Conservation (phyloP, 2,797 vertebrate genomes). For the Halcyon smyrnensis region DNA sequence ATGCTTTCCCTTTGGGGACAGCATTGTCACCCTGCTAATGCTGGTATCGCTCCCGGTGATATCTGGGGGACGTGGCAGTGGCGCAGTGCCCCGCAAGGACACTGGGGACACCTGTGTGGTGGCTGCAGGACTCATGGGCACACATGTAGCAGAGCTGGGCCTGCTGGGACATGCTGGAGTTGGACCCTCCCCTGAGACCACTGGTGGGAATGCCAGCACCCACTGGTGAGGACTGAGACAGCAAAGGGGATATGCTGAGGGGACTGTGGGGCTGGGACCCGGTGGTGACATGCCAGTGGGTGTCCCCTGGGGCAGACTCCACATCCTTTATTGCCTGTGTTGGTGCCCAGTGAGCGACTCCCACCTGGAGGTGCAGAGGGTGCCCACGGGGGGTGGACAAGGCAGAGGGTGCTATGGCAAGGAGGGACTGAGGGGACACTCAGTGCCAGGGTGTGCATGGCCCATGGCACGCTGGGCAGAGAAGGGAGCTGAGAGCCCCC, state of each 20-base stretch:
- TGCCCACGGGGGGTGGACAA: accelerated
- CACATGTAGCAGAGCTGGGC: accelerated
- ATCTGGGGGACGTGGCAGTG: accelerated
- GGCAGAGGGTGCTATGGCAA: not conserved
- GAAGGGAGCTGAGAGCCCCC: not conserved
- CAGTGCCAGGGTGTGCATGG: not conserved
- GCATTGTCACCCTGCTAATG: not conserved
- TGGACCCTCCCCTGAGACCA: not conserved
- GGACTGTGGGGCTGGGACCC: not conserved
- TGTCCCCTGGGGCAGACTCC: not conserved
- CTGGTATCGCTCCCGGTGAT: not conserved
- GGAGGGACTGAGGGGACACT: not conserved
- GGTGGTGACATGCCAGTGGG: not conserved
- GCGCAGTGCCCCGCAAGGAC: not conserved
- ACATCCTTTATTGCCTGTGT: not conserved
- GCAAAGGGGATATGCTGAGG: not conserved
- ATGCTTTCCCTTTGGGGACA: not conserved
- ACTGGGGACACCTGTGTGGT: accelerated
- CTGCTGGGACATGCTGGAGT: no score
- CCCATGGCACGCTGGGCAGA: accelerated
- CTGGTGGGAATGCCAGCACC: not conserved
- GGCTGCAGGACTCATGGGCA: accelerated
- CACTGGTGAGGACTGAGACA: accelerated
- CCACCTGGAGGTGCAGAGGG: accelerated
- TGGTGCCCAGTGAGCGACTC: not conserved